Base-by-base conservation (phyloP, 2,797 vertebrate genomes). In the Acipenser transmontanus region DNA sequence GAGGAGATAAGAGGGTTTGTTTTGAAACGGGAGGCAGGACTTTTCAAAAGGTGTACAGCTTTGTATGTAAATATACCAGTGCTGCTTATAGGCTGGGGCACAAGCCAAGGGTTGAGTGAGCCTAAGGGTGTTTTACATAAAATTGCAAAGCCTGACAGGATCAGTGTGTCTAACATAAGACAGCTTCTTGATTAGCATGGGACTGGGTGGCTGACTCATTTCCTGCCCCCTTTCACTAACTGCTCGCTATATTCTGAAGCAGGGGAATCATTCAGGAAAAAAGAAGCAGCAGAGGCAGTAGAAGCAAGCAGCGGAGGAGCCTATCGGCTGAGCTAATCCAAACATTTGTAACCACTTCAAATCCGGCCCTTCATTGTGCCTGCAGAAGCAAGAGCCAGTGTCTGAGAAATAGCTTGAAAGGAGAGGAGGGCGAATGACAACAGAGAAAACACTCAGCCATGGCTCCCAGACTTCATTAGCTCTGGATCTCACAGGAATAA, bases 131-230 rank as follows among this genome's bases (percentile, higher is more conserved):
- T 74, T 78, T 73, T 71, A 20, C 78, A 66, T 68, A 78, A 74
- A 69, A 77, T 71, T 66, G 74, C 66, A 80, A 70, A 70, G 80
- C 72, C 71, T 64, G 74, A 57, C 69, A 13, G 76, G 74, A 71
- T 67, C 66, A 6, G 72, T 47, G 73, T 74, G 63, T 69, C 77
- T 73, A 59, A 71, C 76, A 71, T 65, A 48, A 71, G 73, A 73
- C 77, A 49, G 74, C 74, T 64, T 12, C 69, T 70, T 64, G 70
- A 80, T 78, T 73, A 74, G 78, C 80, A 69, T 72, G 81, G 79
- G 72, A 61, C 74, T 64, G 73, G 74, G 79, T 69, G 73, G 71
- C 77, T 65, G 73, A 63, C 68, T 69, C 2, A 77, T 70, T 73
- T 74, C 79, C 76, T 71, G 76, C 76, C 71, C 74, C 66, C 77